Evolutionary conservation across 2,888 invertebrate genomes (phyloP).

Genomic region (Chalcis sispes): DNA sequence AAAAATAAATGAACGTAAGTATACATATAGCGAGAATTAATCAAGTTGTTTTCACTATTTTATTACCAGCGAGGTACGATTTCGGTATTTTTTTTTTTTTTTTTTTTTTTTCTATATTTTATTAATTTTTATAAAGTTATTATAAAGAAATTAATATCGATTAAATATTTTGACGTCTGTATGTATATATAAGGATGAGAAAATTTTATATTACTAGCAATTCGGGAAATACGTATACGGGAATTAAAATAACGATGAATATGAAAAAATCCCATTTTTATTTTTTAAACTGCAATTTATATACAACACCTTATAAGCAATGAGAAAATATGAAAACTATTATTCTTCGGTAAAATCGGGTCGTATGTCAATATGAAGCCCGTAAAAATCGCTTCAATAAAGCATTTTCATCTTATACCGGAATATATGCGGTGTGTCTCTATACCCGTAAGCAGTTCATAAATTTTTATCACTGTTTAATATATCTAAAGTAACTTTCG

Average conservation of each 20-base stretch:
- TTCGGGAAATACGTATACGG: too few species aligned
- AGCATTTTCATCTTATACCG: constrained; percentile 36
- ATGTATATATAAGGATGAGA: too few species aligned
- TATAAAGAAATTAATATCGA: too few species aligned
- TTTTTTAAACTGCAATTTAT: constrained; percentile 26
- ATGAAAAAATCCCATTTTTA: constrained; percentile 5
- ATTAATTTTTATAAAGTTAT: too few species aligned
- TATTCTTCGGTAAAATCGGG: constrained; percentile 30
- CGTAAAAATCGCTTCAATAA: constrained; percentile 44
- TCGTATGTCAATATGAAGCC: constrained; percentile 43
- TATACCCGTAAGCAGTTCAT: constrained; percentile 27
- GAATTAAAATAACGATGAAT: neutral
- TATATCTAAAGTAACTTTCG: neutral
- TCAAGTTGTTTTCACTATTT: too few species aligned
- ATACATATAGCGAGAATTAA: too few species aligned
- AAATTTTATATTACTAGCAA: too few species aligned
- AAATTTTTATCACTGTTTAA: constrained; percentile 36
- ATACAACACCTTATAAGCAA: constrained; percentile 16
- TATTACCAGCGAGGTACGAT: too few species aligned
- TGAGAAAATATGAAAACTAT: constrained; percentile 49
- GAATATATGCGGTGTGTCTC: constrained; percentile 16
- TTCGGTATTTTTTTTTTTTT: too few species aligned
- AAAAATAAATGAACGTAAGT: too few species aligned
- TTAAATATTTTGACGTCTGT: too few species aligned
- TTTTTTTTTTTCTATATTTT: too few species aligned